Evolutionary conservation across 2,113 vertebrate genomes (phyloP), one percentile per base, ranked within the genome.

Genomic region (Platysternon megacephalum): DNA sequence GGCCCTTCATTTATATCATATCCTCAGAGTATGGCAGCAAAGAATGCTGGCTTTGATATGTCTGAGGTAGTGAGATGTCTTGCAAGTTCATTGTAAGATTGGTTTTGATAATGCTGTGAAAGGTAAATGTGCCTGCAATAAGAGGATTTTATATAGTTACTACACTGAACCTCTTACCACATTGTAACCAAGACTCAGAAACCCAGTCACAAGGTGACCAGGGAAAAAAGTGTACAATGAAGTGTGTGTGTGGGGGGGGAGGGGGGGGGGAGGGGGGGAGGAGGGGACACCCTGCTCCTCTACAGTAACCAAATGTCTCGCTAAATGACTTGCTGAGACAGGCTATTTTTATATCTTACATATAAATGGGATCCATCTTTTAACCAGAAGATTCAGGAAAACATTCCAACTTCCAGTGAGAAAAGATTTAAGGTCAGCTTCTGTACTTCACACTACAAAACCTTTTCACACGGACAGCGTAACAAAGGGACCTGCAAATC

Each of bases 311-410:
- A 97, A 97, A 97, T 97, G 95, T 95, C 87, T 96, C 96, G 95
- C 93, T 96, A 96, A 97, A 97, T 97, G 91, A 97, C 95, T 95
- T 96, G 95, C 97, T 97, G 97, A 97, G 94, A 93, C 92, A 96
- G 90, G 88, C 93, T 97, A 92, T 97, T 97, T 94, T 96, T 93
- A 89, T 90, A 97, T 95, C 95, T 97, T 96, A 95, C 90, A 88
- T 95, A 97, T 96, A 97, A 96, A 97, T 96, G 93, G 94, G 95
- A 82, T 93, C 93, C 94, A 87, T 95, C 95, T 96, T 92, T 91
- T 84, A 91, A 96, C 84, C 35, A 87, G 91, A 95, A 96, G 93
- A 96, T 96, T 95, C 94, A 87, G 96, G 28, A 4, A 80, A 93
- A 96, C 91, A 92, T 8, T 88, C 88, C 94, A 95, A 74, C 89